A percentile compares a stretch with the other conserved stretches of the same genome.
phyloP scores from a whole-genome alignment of 2,888 invertebrate species.

The Clivina fossor region DNA sequence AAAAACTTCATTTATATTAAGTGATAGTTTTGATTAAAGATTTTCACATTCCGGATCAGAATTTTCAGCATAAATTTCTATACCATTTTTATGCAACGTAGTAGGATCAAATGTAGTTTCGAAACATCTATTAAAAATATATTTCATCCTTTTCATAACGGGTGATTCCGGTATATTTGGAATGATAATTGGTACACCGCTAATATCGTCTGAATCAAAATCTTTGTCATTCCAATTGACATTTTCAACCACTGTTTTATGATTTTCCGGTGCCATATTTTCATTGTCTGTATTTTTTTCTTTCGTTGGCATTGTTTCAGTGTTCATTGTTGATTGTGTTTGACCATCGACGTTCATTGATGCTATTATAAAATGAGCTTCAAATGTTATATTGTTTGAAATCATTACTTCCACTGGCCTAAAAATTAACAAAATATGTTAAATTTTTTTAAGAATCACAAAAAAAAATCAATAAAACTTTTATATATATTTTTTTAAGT shows the following conservation, averaged over 20 bases:
- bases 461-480: neutral
- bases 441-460: too few relatives aligned
- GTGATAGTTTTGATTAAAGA: too few relatives aligned
- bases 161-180: slow-evolving; percentile 64
- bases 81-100: slow-evolving; percentile 57
- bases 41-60: slow-evolving; percentile 58
- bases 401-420: slow-evolving; percentile 75
- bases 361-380: slow-evolving; percentile 79
- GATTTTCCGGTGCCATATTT: slow-evolving; percentile 24
- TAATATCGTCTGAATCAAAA: slow-evolving; percentile 29
- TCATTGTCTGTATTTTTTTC: slow-evolving; percentile 16
- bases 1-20: neutral
- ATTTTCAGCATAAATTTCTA: slow-evolving; percentile 67
- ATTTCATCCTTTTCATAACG: slow-evolving; percentile 60
- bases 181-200: slow-evolving; percentile 54
- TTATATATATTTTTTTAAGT: too few relatives aligned
- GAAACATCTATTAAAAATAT: slow-evolving; percentile 73
- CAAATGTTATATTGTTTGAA: slow-evolving; percentile 72
- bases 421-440: slow-evolving; percentile 45
- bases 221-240: slow-evolving; percentile 11
- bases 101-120: slow-evolving; percentile 70
- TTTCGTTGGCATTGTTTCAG: slow-evolving; percentile 35
- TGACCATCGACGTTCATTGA: slow-evolving; percentile 65
- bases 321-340: slow-evolving; percentile 47
- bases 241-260: slow-evolving; percentile 2